phyloP scores from a whole-genome alignment of 2,113 vertebrate genomes.

The Zosterops lateralis region DNA sequence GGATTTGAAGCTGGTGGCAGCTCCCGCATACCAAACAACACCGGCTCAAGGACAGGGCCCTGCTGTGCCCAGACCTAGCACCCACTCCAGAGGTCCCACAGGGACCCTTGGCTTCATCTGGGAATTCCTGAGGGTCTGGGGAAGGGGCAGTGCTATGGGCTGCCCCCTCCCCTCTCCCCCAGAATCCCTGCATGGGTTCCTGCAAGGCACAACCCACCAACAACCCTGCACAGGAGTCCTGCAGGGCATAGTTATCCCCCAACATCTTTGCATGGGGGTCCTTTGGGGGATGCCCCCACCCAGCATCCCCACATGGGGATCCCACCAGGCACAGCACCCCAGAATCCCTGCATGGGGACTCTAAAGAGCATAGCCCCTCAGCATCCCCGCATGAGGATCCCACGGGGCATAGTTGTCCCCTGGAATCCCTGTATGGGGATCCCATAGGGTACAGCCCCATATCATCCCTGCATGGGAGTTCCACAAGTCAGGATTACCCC shows the following conservation, averaged over 20 bases:
- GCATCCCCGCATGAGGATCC: not conserved
- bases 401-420: not conserved
- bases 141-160: rapidly evolving
- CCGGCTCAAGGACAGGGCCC: not conserved
- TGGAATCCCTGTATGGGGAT: rapidly evolving
- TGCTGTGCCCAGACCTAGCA: rapidly evolving
- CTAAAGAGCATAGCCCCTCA: not conserved
- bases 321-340: not conserved
- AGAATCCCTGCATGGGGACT: not conserved
- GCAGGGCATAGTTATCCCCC: not conserved
- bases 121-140: not conserved
- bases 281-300: not conserved
- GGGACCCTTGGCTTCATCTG: rapidly evolving
- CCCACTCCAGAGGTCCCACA: rapidly evolving
- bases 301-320: not conserved
- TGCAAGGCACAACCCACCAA: too few relatives aligned
- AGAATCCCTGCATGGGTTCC: not conserved
- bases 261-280: rapidly evolving
- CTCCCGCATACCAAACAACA: slow-evolving; percentile 29
- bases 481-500: not conserved
- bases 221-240: not conserved
- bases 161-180: not conserved
- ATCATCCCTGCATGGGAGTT: not conserved
- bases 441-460: rapidly evolving
- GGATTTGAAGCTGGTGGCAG: slow-evolving; percentile 17